Base-by-base conservation (phyloP, 1,140 invertebrate species). In the Sycophaga agraensis region DNA sequence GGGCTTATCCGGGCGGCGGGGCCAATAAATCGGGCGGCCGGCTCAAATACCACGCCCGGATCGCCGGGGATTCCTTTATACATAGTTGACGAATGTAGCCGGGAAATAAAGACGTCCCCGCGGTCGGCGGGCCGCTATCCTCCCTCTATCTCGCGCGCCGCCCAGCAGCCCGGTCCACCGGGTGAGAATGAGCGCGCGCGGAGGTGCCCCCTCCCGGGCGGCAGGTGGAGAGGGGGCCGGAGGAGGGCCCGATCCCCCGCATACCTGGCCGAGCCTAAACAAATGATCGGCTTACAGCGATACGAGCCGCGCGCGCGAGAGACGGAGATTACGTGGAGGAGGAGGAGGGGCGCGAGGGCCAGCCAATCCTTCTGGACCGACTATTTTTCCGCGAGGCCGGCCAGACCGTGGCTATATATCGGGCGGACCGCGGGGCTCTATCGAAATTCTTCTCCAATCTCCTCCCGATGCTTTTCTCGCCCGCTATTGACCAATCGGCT, bases 281-380 rank as follows among this genome's bases (percentile, higher is more conserved):
- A 61, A 61, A 61, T 61, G 50, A 61, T 61, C 59, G 49, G 31
- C 43, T 40, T 45, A 51, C 48, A 64, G 61, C 45, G 57, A 46
- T 56, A 37, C 9, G n/a, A 35, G 37, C 46, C 11, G 28, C 34
- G 19, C 9, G 7, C 2, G 19, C 3, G 19, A 40, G 57, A 57
- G 53, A 54, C 8, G 37, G 24, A 24, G 22, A 40, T 4, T 4
- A 6, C 14, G 7, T 50, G 22, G 22, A 39, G 19, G 49, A 12
- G 26, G 16, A 60, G 14, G 37, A 51, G 16, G 26, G 24, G 9
- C 28, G 55, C 31, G 24, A 51, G 39, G 31, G 16, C n/a, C n/a
- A n/a, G n/a, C n/a, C n/a, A n/a, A n/a, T n/a, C n/a, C n/a, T n/a
- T n/a, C n/a, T n/a, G n/a, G n/a, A n/a, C n/a, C n/a, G n/a, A n/a